Base-by-base conservation (phyloP, 2,113 vertebrate genomes). In the Sinocyclocheilus grahami region DNA sequence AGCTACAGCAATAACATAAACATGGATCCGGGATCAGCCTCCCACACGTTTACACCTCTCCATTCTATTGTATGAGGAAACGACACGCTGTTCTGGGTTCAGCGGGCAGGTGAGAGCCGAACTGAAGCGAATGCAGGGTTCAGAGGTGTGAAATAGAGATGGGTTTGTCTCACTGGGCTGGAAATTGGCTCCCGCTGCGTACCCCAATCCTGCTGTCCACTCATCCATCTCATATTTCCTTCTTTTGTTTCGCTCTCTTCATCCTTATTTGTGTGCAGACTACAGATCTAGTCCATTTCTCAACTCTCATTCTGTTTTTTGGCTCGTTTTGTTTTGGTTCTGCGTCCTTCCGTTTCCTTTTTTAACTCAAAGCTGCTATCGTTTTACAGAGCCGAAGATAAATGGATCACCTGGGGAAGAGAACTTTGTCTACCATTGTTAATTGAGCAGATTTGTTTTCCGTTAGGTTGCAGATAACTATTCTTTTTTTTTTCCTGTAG, bases 61-160 rank as follows among this genome's bases (percentile, higher is more conserved):
- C 24, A 65, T 11, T 27, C 60, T 71, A 22, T 71, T 30, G 9
- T 42, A 30, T 11, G 46, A 24, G 20, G n/a, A 71, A 39, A 39
- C 27, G 2, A 24, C 37, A 46, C 27, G 42, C 88, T 83, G 88
- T 74, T 69, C 86, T 79, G 78, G 71, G 83, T 53, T 27, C 78
- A 77, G 51, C 16, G 16, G 79, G 42, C 46, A 30, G 76, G 63
- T 76, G 78, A 39, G 51, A 55, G 63, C 60, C n/a, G 83, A 87
- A 74, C 78, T 86, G 82, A 58, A 82, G 83, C 83, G 39, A 89
- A 89, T 87, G 86, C 78, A 82, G 72, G 62, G 83, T 85, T 89
- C 88, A 85, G 86, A 80, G 63, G 86, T 89, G 88, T 89, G 88
- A 89, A 89, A 89, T 87, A 89, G 62, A 85, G 85, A 82, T 82